A percentile compares a stretch with the other conserved stretches of the same genome.
Conservation (phyloP, 2,113 vertebrate species). For the Marcusenius ussheri region DNA sequence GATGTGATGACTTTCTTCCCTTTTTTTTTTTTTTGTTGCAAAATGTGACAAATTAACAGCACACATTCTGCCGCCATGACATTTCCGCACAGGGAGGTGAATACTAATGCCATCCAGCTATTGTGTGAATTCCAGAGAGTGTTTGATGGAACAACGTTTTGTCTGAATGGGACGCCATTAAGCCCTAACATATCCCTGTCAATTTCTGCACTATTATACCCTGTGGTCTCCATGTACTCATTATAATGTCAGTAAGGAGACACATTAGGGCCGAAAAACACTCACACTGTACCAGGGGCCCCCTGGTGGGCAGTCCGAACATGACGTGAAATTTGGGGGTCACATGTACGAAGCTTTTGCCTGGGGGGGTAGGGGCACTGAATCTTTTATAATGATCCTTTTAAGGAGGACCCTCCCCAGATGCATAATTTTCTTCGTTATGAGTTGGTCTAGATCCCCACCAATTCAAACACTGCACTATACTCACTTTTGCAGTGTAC, state of each 20-base stretch:
- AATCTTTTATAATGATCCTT: too few relatives aligned
- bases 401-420: background rate
- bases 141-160: background rate
- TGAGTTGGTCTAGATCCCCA: background rate
- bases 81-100: background rate
- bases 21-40: background rate
- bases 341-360: background rate
- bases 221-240: background rate
- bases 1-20: background rate
- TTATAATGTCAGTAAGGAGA: background rate
- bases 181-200: background rate
- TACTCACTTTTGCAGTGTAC: background rate
- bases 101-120: background rate
- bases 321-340: background rate
- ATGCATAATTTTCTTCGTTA: background rate
- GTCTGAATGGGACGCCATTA: background rate
- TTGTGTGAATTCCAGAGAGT: background rate
- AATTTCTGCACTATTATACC: background rate
- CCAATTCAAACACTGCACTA: background rate
- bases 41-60: background rate
- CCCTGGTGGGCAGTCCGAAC: background rate
- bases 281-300: background rate
- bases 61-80: background rate
- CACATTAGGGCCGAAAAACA: background rate
- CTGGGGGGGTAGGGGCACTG: too few relatives aligned